These are phyloP conservation scores for Dysidea cf. avara DNA, from an alignment of 37 sponge, comb jelly and placozoan species.

Conservation along the genomic window DNA sequence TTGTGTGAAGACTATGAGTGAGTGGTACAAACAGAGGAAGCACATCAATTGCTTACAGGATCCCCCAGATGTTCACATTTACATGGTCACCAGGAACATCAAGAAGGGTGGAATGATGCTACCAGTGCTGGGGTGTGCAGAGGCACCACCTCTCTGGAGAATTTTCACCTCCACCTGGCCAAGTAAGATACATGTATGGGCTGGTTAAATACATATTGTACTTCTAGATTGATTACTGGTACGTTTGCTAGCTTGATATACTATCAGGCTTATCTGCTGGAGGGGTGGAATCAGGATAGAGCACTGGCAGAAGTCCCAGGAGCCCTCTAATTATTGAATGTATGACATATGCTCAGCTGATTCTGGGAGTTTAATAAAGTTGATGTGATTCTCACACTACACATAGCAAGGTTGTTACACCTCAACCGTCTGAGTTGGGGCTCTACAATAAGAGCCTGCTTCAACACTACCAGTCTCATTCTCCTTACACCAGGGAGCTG, in stretches of 20 bases:
- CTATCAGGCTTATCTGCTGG: slow-evolving; percentile 34
- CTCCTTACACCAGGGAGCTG: slow-evolving; percentile 29
- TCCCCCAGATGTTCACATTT: slow-evolving; percentile 11
- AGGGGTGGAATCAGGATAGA: slow-evolving; percentile 40
- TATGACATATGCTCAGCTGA: too few relatives aligned
- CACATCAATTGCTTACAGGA: slow-evolving; percentile 47
- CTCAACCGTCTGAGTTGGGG: too few relatives aligned
- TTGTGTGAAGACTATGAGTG: slow-evolving; percentile 10
- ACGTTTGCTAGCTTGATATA: slow-evolving; percentile 24
- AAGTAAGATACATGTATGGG: too few relatives aligned
- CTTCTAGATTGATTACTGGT: slow-evolving; percentile 35
- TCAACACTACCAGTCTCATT: slow-evolving; percentile 10
- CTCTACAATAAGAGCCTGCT: not conserved
- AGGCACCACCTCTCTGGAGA: slow-evolving; percentile 42
- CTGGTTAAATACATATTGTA: too few relatives aligned
- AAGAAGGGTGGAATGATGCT: slow-evolving; percentile 15
- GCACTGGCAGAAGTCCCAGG: not conserved
- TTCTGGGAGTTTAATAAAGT: too few relatives aligned
- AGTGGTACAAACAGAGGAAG: slow-evolving; percentile 35
- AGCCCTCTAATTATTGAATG: too few relatives aligned
- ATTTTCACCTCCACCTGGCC: slow-evolving; percentile 30
- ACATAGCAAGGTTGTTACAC: too few relatives aligned
- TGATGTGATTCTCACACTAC: too few relatives aligned
- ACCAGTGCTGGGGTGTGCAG: slow-evolving; percentile 28
- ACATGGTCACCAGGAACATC: slow-evolving; percentile 12